Percentiles rank a stretch among this genome's conserved stretches.
Conservation (phyloP, 2,113 vertebrate species). For the Sardina pilchardus region DNA sequence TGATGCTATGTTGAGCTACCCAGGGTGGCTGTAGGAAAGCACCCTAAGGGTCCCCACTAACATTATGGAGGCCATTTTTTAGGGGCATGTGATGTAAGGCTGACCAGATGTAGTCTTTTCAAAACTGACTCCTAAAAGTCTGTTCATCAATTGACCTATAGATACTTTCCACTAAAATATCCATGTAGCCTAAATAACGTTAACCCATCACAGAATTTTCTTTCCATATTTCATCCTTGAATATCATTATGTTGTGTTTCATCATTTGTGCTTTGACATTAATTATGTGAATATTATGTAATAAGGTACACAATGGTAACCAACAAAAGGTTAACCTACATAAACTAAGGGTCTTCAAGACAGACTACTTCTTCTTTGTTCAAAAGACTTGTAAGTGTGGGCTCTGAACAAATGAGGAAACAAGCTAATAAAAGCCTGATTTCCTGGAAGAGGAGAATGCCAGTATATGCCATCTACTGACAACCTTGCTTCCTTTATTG, state of each 20-base stretch:
- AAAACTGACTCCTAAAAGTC: not conserved
- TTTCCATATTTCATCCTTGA: not conserved
- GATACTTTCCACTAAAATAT: not conserved
- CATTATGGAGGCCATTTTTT: slow-evolving; percentile 7
- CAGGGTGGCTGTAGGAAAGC: not conserved
- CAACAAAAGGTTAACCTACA: not conserved
- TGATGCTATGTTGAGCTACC: not conserved
- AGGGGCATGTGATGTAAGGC: not conserved
- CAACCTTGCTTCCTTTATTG: not conserved
- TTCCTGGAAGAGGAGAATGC: not conserved
- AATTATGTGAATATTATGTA: not conserved
- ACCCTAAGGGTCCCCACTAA: not conserved
- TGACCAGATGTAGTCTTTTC: not conserved
- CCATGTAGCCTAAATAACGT: not conserved
- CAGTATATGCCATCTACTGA: not conserved
- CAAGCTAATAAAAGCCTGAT: not conserved
- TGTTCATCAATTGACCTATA: not conserved
- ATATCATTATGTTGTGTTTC: not conserved
- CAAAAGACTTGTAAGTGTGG: not conserved
- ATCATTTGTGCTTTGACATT: not conserved
- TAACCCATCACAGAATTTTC: not conserved
- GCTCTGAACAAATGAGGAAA: not conserved
- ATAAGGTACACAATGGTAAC: not conserved
- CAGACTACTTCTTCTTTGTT: not conserved
- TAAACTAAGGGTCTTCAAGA: not conserved